phyloP scores from a whole-genome alignment of 2,888 invertebrate genomes.

The Brachyopa scutellaris region DNA sequence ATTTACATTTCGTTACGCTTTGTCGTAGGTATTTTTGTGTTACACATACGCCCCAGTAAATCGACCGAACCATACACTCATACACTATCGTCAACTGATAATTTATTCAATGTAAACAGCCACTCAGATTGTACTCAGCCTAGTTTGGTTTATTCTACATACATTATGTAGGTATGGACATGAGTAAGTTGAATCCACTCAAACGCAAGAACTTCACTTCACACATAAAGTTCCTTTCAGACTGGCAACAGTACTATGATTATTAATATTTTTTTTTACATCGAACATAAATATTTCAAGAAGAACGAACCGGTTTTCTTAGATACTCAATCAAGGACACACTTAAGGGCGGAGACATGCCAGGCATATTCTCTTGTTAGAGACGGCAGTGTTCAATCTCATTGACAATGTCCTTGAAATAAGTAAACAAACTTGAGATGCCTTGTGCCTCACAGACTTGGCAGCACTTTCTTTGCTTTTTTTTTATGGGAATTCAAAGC shows the following conservation, averaged over 20 bases:
- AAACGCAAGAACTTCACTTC: not conserved
- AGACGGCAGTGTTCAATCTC: not conserved
- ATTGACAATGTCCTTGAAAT: conserved; percentile 10
- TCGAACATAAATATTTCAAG: not conserved
- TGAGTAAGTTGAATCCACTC: too few relatives aligned
- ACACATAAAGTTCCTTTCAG: not conserved
- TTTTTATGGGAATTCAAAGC: not conserved
- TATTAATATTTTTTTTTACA: not conserved
- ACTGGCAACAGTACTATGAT: too few relatives aligned
- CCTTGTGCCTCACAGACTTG: not conserved
- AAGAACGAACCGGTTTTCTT: not conserved
- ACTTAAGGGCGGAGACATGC: too few relatives aligned
- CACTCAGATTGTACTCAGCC: not conserved
- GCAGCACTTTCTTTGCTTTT: too few relatives aligned
- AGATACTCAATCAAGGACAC: conserved; percentile 2
- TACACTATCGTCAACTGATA: not conserved
- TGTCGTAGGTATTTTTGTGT: not conserved
- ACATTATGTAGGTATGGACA: not conserved
- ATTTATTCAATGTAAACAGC: not conserved
- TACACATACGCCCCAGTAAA: conserved; percentile 4
- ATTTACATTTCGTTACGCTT: conserved; percentile 6
- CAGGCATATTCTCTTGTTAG: not conserved
- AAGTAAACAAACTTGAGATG: too few relatives aligned
- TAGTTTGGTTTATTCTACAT: too few relatives aligned
- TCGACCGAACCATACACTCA: too few relatives aligned